phyloP scores from a whole-genome alignment of 2,888 invertebrate genomes.

The Chrysodeixis includens region DNA sequence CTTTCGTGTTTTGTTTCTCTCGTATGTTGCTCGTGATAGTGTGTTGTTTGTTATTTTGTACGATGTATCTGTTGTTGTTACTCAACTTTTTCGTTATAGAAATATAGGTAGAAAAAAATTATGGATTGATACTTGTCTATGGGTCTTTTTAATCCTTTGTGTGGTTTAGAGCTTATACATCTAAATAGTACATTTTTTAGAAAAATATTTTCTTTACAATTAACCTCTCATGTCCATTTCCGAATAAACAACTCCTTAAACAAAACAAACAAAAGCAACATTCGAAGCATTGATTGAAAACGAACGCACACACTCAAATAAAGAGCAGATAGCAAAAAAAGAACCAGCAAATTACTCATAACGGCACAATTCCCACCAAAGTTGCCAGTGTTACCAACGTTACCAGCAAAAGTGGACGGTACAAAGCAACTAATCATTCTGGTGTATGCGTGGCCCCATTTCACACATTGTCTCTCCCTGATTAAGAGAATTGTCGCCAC shows the following conservation, averaged over 20 bases:
- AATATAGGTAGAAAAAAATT: not conserved
- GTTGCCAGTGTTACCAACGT: conserved; percentile 43
- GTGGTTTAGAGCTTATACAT: no score
- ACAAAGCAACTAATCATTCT: conserved; percentile 84
- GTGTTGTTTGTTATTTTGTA: conserved; percentile 1
- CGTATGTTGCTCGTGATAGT: not conserved
- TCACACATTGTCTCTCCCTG: conserved; percentile 86
- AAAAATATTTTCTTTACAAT: no score
- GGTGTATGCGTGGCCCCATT: conserved; percentile 87
- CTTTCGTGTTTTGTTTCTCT: conserved; percentile 8
- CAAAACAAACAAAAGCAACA: not conserved
- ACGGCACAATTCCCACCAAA: conserved; percentile 65
- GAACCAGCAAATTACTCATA: conserved; percentile 64
- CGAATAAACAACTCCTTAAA: not conserved
- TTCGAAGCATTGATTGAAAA: conserved; percentile 9
- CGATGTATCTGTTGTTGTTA: not conserved
- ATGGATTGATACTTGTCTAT: not conserved
- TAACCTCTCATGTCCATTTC: no score
- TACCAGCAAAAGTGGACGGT: conserved; percentile 79
- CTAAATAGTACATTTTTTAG: no score
- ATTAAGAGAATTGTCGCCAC: conserved; percentile 89
- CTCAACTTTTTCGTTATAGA: not conserved
- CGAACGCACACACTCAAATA: conserved; percentile 40
- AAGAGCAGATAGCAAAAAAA: conserved; percentile 53
- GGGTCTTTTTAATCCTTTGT: no score